A percentile compares a stretch with the other conserved stretches of the same genome.
phyloP scores from a whole-genome alignment of 2,113 vertebrate species.

The Aviceda subcristata region DNA sequence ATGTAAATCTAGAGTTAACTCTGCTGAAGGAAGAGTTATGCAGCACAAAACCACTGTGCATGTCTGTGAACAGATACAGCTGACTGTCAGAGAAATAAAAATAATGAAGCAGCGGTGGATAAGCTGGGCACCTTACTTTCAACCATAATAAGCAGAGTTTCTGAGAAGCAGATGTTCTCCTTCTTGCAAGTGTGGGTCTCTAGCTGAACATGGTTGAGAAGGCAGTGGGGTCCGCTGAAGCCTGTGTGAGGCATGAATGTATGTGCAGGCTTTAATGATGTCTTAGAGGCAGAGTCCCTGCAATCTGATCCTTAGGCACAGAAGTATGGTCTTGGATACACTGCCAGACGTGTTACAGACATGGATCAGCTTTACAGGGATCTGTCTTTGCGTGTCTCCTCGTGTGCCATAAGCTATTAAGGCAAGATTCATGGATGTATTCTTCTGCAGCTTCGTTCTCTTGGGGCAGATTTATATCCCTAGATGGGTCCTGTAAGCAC shows the following conservation, averaged over 20 bases:
- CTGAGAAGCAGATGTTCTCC: not conserved
- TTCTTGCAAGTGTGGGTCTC: not conserved
- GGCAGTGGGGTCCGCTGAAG: not conserved
- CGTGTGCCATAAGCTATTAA: not conserved
- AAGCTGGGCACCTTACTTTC: not conserved
- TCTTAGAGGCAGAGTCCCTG: not conserved
- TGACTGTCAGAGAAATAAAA: not conserved
- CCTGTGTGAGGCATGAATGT: not conserved
- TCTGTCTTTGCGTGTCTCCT: not conserved
- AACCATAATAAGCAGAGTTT: not conserved
- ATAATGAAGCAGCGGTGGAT: not conserved
- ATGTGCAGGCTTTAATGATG: not conserved
- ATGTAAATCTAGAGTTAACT: not conserved
- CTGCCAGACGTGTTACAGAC: not conserved
- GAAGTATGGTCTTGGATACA: not conserved
- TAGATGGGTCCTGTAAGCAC: not conserved
- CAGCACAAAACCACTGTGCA: not conserved
- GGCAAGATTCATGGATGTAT: not conserved
- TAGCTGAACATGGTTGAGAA: not conserved
- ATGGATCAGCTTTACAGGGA: not conserved
- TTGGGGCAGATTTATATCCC: not conserved
- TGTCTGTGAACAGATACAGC: not conserved
- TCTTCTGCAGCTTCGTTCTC: not conserved
- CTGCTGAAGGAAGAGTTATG: not conserved
- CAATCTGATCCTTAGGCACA: not conserved